These are phyloP conservation scores for human (Homo sapiens) DNA, from an alignment of 2,113 vertebrate genomes.

Conservation along the genomic window GRCh38 chr6:91781001-91781500, in stretches of 20 bases:
- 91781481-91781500: neutral
- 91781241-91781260: neutral
- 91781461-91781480: neutral
- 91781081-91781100: fast-evolving
- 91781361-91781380: slow-evolving; percentile 43
- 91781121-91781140: neutral
- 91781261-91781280: neutral
- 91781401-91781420: slow-evolving; percentile 59
- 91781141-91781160: neutral
- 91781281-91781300: neutral
- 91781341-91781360: slow-evolving; percentile 31
- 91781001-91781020: neutral
- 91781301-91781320: slow-evolving; percentile 6
- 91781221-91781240: neutral
- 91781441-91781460: slow-evolving; percentile 22
- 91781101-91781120: neutral
- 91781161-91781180: neutral
- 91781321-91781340: slow-evolving; percentile 6
- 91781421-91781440: neutral
- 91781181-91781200: neutral
- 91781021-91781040: neutral
- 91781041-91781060: neutral
- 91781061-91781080: neutral
- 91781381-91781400: slow-evolving; percentile 57
- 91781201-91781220: neutral